Conservation (phyloP, 2,888 invertebrate genomes). For the Crossocerus cetratus region DNA sequence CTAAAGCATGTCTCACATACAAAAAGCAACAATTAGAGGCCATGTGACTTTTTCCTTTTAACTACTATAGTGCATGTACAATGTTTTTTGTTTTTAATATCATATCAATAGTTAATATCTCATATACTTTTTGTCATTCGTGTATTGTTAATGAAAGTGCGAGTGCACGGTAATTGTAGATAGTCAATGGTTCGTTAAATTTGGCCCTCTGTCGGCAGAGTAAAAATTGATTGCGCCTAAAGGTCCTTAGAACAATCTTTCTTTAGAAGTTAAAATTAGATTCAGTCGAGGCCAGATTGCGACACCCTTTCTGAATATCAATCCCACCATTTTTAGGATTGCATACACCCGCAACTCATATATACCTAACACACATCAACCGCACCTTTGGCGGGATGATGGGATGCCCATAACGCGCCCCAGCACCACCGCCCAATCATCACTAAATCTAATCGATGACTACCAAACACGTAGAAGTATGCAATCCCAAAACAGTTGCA, state of each 20-base stretch:
- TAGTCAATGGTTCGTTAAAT: constrained; percentile 62
- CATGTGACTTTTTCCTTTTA: constrained; percentile 68
- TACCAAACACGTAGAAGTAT: constrained; percentile 41
- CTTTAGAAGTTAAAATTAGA: constrained; percentile 64
- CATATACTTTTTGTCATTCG: constrained; percentile 52
- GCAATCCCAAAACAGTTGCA: constrained; percentile 49
- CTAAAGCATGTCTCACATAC: constrained; percentile 74
- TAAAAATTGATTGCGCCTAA: constrained; percentile 65
- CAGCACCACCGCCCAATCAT: constrained; percentile 17
- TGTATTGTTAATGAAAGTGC: constrained; percentile 54
- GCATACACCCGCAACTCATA: constrained; percentile 41
- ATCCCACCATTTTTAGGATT: constrained; percentile 45
- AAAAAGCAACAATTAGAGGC: constrained; percentile 77
- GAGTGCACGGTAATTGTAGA: constrained; percentile 57
- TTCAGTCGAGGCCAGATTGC: constrained; percentile 71
- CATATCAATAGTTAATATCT: constrained; percentile 60
- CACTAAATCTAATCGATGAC: neutral
- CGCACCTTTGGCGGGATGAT: constrained; percentile 24
- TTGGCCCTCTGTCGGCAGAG: constrained; percentile 69
- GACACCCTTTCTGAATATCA: constrained; percentile 48
- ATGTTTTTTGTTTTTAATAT: constrained; percentile 62
- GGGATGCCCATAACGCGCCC: constrained; percentile 7
- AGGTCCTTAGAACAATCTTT: constrained; percentile 51
- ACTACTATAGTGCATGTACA: constrained; percentile 73
- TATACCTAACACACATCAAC: constrained; percentile 12